phyloP scores from a whole-genome alignment of 2,888 invertebrate species.

The Parelbella ahira region DNA sequence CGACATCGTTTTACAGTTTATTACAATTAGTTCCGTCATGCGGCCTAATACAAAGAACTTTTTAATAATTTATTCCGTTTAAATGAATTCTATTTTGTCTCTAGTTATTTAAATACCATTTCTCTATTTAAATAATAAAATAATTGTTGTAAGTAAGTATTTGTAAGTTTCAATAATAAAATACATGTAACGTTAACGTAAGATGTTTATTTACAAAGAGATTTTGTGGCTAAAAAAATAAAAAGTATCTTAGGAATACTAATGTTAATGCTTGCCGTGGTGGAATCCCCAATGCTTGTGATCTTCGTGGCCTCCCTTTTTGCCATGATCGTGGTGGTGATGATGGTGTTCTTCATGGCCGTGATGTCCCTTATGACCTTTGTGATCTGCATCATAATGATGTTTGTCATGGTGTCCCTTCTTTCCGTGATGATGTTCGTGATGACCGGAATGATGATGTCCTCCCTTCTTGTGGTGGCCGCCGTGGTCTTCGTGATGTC shows the following conservation, averaged over 20 bases:
- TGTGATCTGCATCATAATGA: constrained; percentile 90
- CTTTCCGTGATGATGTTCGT: constrained; percentile 90
- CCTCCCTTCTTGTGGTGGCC: constrained; percentile 91
- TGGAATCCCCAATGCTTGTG: constrained; percentile 88
- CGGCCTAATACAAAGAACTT: constrained; percentile 17
- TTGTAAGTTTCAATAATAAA: neutral
- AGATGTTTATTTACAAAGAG: constrained; percentile 62
- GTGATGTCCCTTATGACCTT: constrained; percentile 89
- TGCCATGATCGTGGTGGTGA: constrained; percentile 88
- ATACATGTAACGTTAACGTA: neutral
- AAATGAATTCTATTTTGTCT: too few relatives aligned
- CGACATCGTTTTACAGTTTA: constrained; percentile 65
- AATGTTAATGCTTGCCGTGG: constrained; percentile 74
- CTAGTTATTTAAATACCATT: neutral
- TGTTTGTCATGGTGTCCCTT: constrained; percentile 91
- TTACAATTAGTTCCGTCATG: constrained; percentile 66
- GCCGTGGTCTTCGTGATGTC: constrained; percentile 88
- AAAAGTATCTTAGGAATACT: constrained; percentile 47
- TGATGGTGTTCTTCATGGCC: constrained; percentile 88
- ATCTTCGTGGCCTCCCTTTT: constrained; percentile 87
- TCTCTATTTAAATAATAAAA: neutral
- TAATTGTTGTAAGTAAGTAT: too few relatives aligned
- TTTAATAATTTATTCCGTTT: constrained; percentile 3
- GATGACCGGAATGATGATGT: constrained; percentile 88
- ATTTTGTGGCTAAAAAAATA: constrained; percentile 46